Evolutionary conservation across 2,888 invertebrate genomes (phyloP), one percentile per base, ranked within the genome.

Genomic region (Eupeodes luniger): DNA sequence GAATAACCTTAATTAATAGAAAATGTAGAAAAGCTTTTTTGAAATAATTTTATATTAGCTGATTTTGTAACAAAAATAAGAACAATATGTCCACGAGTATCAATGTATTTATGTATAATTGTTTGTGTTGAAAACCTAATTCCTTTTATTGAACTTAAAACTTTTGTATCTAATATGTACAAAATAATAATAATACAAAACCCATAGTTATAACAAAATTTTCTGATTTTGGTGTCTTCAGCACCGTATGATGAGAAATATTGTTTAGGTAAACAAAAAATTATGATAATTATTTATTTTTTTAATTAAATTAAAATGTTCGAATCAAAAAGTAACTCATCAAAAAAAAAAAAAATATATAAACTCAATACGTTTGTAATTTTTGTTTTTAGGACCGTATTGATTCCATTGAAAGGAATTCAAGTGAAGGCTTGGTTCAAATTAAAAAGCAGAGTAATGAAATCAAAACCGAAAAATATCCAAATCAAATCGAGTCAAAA

Each of bases 401-500:
- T 75, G 81, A 83, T 76, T 64, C 74, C 36, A 59, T 53, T 51
- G 86, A 88, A 70, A 70, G 77, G 67, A 75, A 78, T 75, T 69
- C 75, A 55, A 88, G 74, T 81, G 85, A 82, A 79, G 44, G 44
- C 57, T 61, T 81, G 61, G 53, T 78, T 64, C 77, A 36, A 34
- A 40, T 36, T 16, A 72, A 47, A 40, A 86, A 59, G 69, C 81
- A 78, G 69, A 88, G 61, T 53, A 85, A 82, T 62, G 76, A 83
- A 74, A 77, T 61, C 16, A 74, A 47, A 55, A 55, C 79, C 51
- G 64, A 83, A 34, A 78, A 59, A 49, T 51, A 66, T 70, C 53
- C 51, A 69, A 82, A 82, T 67, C 81, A 40, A 72, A 59, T 47
- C 59, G 72, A 85, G 61, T 82, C 57, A 62, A 77, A 88, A 67